A percentile compares a stretch with the other conserved stretches of the same genome.
Evolutionary conservation across 2,113 vertebrate species (phyloP).

Genomic region (Crotalus tigris): DNA sequence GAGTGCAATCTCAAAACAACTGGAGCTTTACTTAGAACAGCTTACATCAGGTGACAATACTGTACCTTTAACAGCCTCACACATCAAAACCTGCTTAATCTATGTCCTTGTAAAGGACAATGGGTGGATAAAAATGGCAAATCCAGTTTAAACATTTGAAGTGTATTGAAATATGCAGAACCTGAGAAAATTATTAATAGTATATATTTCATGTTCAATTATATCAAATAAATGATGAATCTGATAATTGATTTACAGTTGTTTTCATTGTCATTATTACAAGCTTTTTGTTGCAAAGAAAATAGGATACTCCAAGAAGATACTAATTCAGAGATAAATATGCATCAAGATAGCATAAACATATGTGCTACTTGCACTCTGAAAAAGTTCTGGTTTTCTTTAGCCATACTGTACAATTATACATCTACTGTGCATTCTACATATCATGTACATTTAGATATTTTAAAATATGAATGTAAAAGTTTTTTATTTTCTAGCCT

Average conservation of each 20-base stretch:
- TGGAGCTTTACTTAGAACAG: too few species aligned
- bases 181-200: neutral
- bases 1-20: too few species aligned
- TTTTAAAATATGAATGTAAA: neutral
- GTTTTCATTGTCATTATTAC: neutral
- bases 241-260: neutral
- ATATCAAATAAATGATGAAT: neutral
- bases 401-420: neutral
- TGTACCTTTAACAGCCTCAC: neutral
- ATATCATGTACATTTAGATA: neutral
- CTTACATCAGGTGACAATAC: neutral
- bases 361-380: neutral
- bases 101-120: neutral
- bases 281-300: neutral
- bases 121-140: neutral
- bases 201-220: neutral
- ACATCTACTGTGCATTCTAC: neutral
- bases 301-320: neutral
- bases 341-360: neutral
- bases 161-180: neutral
- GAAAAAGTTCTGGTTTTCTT: neutral
- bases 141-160: neutral
- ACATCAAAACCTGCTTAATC: neutral
- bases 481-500: neutral
- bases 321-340: neutral